These are phyloP conservation scores for Myiagra hebetior DNA, from an alignment of 2,113 vertebrate species.

Conservation along the genomic window DNA sequence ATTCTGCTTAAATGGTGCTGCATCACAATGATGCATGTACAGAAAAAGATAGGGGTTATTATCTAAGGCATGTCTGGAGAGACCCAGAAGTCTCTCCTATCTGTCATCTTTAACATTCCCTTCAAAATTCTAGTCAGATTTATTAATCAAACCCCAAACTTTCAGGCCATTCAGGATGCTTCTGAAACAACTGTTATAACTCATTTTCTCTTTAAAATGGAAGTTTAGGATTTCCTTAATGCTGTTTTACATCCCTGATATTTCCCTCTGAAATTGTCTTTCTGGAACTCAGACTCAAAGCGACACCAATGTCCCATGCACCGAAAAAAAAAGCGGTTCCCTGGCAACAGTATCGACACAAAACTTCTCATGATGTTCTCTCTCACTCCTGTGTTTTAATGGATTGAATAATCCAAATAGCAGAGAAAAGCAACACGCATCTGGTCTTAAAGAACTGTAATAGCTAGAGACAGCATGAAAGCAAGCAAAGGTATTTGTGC, in stretches of 20 bases:
- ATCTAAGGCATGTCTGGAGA: not conserved
- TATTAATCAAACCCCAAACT: not conserved
- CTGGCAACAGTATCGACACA: conserved; percentile 68
- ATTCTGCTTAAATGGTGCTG: not conserved
- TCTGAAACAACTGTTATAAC: not conserved
- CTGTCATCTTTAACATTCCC: not conserved
- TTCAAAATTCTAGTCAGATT: not conserved
- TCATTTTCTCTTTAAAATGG: not conserved
- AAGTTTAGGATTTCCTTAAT: not conserved
- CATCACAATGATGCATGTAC: not conserved
- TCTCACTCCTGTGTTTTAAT: conserved; percentile 28
- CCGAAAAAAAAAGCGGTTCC: conserved; percentile 63
- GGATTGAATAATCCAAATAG: conserved; percentile 56
- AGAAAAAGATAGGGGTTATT: not conserved
- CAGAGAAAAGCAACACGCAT: conserved; percentile 56
- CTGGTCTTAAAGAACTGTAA: conserved; percentile 39
- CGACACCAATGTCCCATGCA: conserved; percentile 59
- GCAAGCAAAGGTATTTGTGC: conserved; percentile 5
- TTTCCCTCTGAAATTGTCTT: conserved; percentile 32
- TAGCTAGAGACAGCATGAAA: conserved; percentile 17
- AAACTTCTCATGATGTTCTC: conserved; percentile 63
- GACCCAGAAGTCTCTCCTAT: not conserved
- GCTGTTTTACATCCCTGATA: not conserved
- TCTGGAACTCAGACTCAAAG: conserved; percentile 16
- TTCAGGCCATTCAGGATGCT: not conserved